These are phyloP conservation scores for Labeo rohita DNA, from an alignment of 2,113 vertebrate species.

Conservation along the genomic window DNA sequence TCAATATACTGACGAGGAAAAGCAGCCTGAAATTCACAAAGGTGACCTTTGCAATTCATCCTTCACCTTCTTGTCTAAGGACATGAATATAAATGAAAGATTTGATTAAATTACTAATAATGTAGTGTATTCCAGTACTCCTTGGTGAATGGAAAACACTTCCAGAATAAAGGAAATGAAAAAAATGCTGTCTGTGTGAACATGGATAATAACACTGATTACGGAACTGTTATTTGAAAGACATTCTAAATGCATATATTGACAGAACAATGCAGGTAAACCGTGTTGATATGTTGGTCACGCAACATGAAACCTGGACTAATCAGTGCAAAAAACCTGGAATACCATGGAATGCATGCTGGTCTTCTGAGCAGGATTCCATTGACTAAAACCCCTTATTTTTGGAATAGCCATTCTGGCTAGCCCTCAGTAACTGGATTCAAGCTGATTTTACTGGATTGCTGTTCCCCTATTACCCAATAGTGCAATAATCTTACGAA, in stretches of 20 bases:
- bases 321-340: not conserved
- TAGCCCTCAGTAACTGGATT: not conserved
- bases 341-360: not conserved
- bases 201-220: not conserved
- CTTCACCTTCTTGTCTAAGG: constrained; percentile 15
- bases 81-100: constrained; percentile 4
- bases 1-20: not conserved
- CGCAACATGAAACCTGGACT: not conserved
- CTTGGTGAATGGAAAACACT: not conserved
- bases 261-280: not conserved
- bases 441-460: not conserved
- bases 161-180: not conserved
- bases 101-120: constrained; percentile 19
- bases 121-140: not conserved
- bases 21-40: not conserved
- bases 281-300: not conserved
- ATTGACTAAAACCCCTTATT: not conserved
- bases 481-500: not conserved
- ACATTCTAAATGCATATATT: not conserved
- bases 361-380: not conserved
- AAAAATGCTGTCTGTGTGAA: not conserved
- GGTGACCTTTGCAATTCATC: constrained; percentile 12
- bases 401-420: not conserved
- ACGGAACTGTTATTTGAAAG: not conserved
- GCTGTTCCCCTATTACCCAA: not conserved